Base-by-base conservation (phyloP, 2,113 vertebrate genomes). In the Capra hircus region DNA sequence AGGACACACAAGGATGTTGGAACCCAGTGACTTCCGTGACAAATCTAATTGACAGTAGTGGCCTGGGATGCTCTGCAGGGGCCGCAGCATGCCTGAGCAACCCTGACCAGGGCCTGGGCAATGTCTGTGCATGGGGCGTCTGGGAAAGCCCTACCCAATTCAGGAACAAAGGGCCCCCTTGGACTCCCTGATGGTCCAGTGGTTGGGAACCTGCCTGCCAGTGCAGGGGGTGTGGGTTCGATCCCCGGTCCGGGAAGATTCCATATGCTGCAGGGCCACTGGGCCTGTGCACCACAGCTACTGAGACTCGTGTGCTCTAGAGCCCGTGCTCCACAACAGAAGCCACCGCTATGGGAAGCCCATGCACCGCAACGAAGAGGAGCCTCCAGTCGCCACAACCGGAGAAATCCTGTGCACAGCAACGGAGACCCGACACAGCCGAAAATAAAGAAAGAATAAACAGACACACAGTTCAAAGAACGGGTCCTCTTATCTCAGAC, bases 1-100 rank as follows among this genome's bases (percentile, higher is more conserved):
- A 92, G 90, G 64, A 92, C 94, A 71, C 55, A 92, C 14, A 62
- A 27, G 53, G 84, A 78, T 96, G 43, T 86, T 89, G 3, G 4
- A 83, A 59, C 36, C 53, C 33, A 14, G 80, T 53, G 80, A 36
- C 71, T 86, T 95, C 86, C 2, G 0, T 28, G 96, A 71, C 3
- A 15, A 52, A 52, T 33, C 88, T 88, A 25, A 23, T 17, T n/a
- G 84, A 33, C 11, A 10, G 60, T 45, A 62, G 15, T 82, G 84
- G 57, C 60, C 85, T 23, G 50, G n/a, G 64, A 83, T 11, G 25
- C n/a, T 45, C 43, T 28, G 57, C 0, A 21, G 1, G 2, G 27
- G 43, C 52, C 6, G 5, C 40, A 17, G 62, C 28, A 16, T 23
- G 19, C 1, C 0, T 7, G 52, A n/a, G 40, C 59, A 30, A 30